Evolutionary conservation across 2,797 vertebrate species (phyloP).

Genomic region (Acrossocheilus wenchowensis): DNA sequence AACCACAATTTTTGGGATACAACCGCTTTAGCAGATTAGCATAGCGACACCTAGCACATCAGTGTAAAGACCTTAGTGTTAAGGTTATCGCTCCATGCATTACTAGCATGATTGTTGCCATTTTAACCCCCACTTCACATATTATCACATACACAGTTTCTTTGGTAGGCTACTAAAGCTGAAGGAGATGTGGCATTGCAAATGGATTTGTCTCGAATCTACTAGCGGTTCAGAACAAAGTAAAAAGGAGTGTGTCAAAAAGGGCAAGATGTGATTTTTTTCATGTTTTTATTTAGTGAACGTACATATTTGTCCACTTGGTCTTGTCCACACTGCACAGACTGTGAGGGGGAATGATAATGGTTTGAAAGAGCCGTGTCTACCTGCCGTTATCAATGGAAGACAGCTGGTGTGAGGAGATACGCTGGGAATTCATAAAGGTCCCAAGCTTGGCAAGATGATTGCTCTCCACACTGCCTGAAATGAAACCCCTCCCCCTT

Average conservation of each 20-base stretch:
- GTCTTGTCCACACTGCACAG: slow-evolving; percentile 64
- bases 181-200: slow-evolving; percentile 13
- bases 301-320: slow-evolving; percentile 61
- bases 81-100: slow-evolving; percentile 6
- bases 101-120: background rate
- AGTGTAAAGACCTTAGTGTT: background rate
- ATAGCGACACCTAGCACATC: background rate
- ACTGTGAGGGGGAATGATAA: slow-evolving; percentile 54
- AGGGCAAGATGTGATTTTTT: slow-evolving; percentile 21
- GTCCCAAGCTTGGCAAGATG: slow-evolving; percentile 43
- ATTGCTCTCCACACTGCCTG: slow-evolving; percentile 49
- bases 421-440: slow-evolving; percentile 60
- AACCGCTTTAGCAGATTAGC: slow-evolving; percentile 3
- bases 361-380: slow-evolving; percentile 57
- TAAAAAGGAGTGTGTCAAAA: slow-evolving; percentile 41
- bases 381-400: slow-evolving; percentile 67
- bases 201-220: slow-evolving; percentile 50
- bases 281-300: slow-evolving; percentile 15
- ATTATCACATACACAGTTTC: background rate
- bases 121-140: slow-evolving; percentile 24
- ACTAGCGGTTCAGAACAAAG: slow-evolving; percentile 55
- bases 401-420: slow-evolving; percentile 51
- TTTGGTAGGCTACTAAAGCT: background rate
- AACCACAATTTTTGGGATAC: background rate
- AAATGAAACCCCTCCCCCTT: slow-evolving; percentile 51